Base-by-base conservation (phyloP, 2,888 invertebrate genomes). In the Oligia fasciuncula region DNA sequence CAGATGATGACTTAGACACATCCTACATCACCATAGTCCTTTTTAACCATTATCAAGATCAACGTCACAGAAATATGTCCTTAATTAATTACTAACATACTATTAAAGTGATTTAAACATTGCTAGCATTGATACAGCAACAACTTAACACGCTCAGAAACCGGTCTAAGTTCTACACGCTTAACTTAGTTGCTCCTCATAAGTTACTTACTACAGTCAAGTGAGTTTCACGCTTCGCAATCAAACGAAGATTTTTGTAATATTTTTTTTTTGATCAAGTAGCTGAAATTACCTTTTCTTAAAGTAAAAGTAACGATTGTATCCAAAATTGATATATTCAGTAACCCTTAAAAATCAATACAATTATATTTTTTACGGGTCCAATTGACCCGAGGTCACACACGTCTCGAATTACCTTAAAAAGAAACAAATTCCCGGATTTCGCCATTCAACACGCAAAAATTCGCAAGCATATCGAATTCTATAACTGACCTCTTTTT, bases 361-460 rank as follows among this genome's bases (percentile, higher is more conserved):
- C 83, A 87, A 87, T 83, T 77, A 77, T 83, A 79, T 79, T 74
- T 63, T 79, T 83, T 72, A 77, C 68, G 29, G 79, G 79, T 66
- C 83, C 85, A 76, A 91, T 90, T 96, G 96, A 95, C 96, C 96
- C 91, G 81, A 83, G 94, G 95, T 96, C 95, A 94, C 96, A 96
- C 96, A 92, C 87, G 88, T 95, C 95, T 96, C 93, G 63, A 70
- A 91, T 96, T 94, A 90, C 96, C 73, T 70, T 79, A 85, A 87
- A 85, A 89, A 90, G 93, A 93, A 91, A 91, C 93, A 93, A 90
- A 93, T 93, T 94, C 93, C 90, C 90, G 93, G 93, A 94, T 76
- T 85, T 83, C 73, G 86, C 90, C 86, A 88, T 86, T 87, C 82
- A 92, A 91, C 87, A 89, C 89, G 81, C 85, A 87, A 90, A 85